Conservation (phyloP, 1,140 invertebrate species). For the Drosophila bocqueti region DNA sequence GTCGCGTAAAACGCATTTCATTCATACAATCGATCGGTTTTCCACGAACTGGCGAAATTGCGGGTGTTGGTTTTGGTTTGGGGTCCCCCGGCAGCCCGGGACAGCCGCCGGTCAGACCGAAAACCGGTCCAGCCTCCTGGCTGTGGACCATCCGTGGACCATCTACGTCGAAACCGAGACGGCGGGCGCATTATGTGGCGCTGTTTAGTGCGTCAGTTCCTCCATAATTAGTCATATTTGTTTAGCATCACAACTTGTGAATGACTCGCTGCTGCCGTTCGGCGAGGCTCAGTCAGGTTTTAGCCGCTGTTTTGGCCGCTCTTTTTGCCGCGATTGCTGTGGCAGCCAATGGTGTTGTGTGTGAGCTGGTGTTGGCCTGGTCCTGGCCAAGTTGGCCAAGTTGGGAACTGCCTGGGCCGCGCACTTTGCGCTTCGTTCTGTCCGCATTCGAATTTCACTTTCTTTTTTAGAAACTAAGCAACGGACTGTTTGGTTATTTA, state of each 20-base stretch:
- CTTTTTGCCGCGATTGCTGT: slow-evolving; percentile 8
- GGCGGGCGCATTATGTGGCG: slow-evolving; percentile 77
- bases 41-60: slow-evolving; percentile 83
- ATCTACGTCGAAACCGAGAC: slow-evolving; percentile 79
- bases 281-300: slow-evolving; percentile 29
- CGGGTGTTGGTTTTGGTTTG: slow-evolving; percentile 66
- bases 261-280: slow-evolving; percentile 57
- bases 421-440: slow-evolving; percentile 77
- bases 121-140: slow-evolving; percentile 24
- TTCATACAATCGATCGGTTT: slow-evolving; percentile 73
- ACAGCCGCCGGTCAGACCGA: too few relatives aligned
- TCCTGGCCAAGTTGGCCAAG: slow-evolving; percentile 75
- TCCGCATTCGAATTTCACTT: slow-evolving; percentile 76
- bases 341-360: background rate
- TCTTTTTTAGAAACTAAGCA: slow-evolving; percentile 78
- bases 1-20: slow-evolving; percentile 79
- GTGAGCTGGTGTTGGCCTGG: slow-evolving; percentile 42
- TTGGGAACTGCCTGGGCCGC: slow-evolving; percentile 57
- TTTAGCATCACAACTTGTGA: slow-evolving; percentile 81
- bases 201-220: slow-evolving; percentile 81
- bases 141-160: slow-evolving; percentile 40
- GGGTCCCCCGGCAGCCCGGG: slow-evolving; percentile 17
- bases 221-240: slow-evolving; percentile 84
- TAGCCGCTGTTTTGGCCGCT: slow-evolving; percentile 4
- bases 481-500: slow-evolving; percentile 44